These are phyloP conservation scores for Adrianichthys oophorus DNA, from an alignment of 2,797 vertebrate species.

Conservation along the genomic window DNA sequence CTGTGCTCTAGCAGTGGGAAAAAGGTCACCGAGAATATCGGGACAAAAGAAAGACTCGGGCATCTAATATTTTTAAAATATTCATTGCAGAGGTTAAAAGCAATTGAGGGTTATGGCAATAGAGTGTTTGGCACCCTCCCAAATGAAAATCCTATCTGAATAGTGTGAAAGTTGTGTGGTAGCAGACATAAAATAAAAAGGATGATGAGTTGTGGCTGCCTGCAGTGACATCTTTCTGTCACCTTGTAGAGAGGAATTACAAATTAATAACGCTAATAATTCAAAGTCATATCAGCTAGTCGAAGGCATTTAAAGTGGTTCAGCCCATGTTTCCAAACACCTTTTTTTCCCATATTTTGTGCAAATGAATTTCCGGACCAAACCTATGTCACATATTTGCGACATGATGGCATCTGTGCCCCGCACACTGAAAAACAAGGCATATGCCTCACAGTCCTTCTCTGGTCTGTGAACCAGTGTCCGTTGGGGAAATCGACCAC, in stretches of 20 bases:
- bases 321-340: background rate
- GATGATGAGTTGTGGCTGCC: conserved; percentile 54
- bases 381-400: conserved; percentile 37
- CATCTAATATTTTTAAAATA: conserved; percentile 90
- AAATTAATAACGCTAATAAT: conserved; percentile 14
- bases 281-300: background rate
- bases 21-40: conserved; percentile 79
- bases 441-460: conserved; percentile 45
- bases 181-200: conserved; percentile 58
- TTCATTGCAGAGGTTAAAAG: conserved; percentile 89
- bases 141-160: conserved; percentile 87
- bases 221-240: conserved; percentile 15
- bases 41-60: conserved; percentile 88
- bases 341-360: conserved; percentile 8
- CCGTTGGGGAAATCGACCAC: conserved; percentile 70
- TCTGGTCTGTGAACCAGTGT: conserved; percentile 66
- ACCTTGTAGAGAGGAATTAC: conserved; percentile 15
- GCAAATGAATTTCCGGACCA: conserved; percentile 41
- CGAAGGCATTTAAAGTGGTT: background rate
- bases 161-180: conserved; percentile 81
- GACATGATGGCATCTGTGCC: conserved; percentile 56
- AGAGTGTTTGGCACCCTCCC: conserved; percentile 81
- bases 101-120: conserved; percentile 80
- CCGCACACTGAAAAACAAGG: conserved; percentile 55
- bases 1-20: conserved; percentile 80